Base-by-base conservation (phyloP, 2,888 invertebrate species). In the Eupithecia centaureata region DNA sequence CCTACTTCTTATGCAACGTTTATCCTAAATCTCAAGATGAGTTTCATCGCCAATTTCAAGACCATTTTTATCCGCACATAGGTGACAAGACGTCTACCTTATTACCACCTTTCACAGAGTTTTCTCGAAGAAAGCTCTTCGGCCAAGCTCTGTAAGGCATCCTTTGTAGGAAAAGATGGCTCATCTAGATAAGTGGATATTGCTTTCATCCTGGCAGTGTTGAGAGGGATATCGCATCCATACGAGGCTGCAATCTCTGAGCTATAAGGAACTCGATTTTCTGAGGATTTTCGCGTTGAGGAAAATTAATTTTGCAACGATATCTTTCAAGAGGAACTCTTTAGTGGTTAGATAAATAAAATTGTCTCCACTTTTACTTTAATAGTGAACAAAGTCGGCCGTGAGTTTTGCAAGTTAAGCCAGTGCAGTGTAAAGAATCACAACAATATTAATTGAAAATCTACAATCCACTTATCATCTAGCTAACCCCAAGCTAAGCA, bases 161-260 rank as follows among this genome's bases (percentile, higher is more conserved):
- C 71, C 82, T 89, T 87, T 87, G 87, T 85, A 76, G 69, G 73
- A 74, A 73, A 75, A 87, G 90, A 92, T 91, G 85, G 86, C 85
- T 92, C 91, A 91, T 92, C 90, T 89, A 92, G 92, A 91, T 92
- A 92, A 90, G 89, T 86, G 89, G 86, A 83, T 83, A 82, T 81
- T 84, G 83, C 90, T 88, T 90, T 89, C 87, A 87, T 73, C 75
- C 74, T 73, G 76, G 75, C 77, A 76, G 73, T 63, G 75, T 67
- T 75, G 74, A 75, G 69, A 75, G 76, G 64, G 72, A 68, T 76
- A 78, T 80, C 80, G 76, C 69, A 69, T 78, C 79, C 81, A 80
- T 74, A 76, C 79, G 74, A 74, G 63, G 57, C 54, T 35, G 68
- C 52, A 38, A 68, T 66, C 65, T 73, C 62, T 59, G 63, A 38